Evolutionary conservation across 2,113 vertebrate genomes (phyloP).

Genomic region (Pterocles burchelli): DNA sequence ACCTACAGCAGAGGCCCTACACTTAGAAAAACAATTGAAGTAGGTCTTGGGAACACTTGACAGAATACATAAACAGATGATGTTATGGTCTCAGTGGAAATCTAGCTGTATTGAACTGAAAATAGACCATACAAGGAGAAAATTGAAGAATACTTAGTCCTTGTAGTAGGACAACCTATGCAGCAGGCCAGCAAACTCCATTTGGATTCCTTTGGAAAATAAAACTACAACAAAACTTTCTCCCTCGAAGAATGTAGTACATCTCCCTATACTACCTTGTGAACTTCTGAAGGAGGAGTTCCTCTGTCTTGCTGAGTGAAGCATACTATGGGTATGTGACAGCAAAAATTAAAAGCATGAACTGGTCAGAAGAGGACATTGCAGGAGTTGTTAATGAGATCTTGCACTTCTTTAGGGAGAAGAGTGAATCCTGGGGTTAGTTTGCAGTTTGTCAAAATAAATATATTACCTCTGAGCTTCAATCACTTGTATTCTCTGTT

Average conservation of each 20-base stretch:
- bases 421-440: rapidly evolving
- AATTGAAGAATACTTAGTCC: neutral
- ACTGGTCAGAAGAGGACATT: neutral
- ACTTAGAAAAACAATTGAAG: slow-evolving; percentile 59
- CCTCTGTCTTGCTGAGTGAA: neutral
- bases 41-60: slow-evolving; percentile 47
- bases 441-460: neutral
- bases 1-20: slow-evolving; percentile 53
- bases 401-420: neutral
- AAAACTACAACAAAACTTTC: neutral
- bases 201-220: neutral
- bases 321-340: neutral
- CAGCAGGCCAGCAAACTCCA: neutral
- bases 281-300: neutral
- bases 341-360: neutral
- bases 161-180: neutral
- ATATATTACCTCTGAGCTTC: rapidly evolving
- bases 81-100: slow-evolving; percentile 56
- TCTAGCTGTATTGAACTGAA: slow-evolving; percentile 33
- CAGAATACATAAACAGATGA: slow-evolving; percentile 51
- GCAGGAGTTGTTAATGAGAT: neutral
- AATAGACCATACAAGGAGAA: slow-evolving; percentile 53
- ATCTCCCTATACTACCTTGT: neutral
- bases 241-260: neutral
- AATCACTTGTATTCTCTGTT: neutral